Evolutionary conservation across 2,888 invertebrate species (phyloP), one percentile per base, ranked within the genome.

Genomic region (Caenorhabditis panamensis): DNA sequence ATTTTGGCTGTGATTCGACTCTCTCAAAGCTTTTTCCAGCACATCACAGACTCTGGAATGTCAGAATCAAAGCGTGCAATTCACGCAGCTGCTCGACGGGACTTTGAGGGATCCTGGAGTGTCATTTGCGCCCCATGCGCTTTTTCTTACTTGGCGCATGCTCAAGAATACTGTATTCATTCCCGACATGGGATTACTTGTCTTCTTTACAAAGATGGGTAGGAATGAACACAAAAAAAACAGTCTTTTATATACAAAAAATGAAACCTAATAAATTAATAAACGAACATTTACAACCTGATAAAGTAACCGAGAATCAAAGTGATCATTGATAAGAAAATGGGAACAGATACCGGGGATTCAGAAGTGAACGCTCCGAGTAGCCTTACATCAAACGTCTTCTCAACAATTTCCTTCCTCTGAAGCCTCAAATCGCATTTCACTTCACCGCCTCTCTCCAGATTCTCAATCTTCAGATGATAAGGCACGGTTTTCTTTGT

Each of bases 51-150:
- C 13, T 54, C 58, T 6, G 67, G 79, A 53, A 64, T 73, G 47
- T 59, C 80, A 0, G 82, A 84, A 37, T 80, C 84, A 2, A 84
- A 82, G 37, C 26, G 72, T 47, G 68, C 63, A 2, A 63, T 84
- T 18, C 71, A 79, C 16, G 51, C 63, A 18, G 77, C 76, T 11
- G 62, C 73, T 18, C 59, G 59, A 3, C 63, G 72, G 16, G 78
- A 72, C 13, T 72, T 78, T 13, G 82, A 79, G 13, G 84, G 84
- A 18, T 62, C 59, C 6, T 84, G 82, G 82, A 78, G 80, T 18
- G 69, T 84, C 31, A 80, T 84, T 41, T 84, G 84, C 64, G 84
- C 82, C 41, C 76, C 78, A 22, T 84, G 84, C 31, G 71, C 77
- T 49, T 84, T 84, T 59, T 82, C 82, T 18, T 84, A 82, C 56